These are phyloP conservation scores for Drosophila acutilabella DNA, from an alignment of 2,888 invertebrate genomes.

Conservation along the genomic window DNA sequence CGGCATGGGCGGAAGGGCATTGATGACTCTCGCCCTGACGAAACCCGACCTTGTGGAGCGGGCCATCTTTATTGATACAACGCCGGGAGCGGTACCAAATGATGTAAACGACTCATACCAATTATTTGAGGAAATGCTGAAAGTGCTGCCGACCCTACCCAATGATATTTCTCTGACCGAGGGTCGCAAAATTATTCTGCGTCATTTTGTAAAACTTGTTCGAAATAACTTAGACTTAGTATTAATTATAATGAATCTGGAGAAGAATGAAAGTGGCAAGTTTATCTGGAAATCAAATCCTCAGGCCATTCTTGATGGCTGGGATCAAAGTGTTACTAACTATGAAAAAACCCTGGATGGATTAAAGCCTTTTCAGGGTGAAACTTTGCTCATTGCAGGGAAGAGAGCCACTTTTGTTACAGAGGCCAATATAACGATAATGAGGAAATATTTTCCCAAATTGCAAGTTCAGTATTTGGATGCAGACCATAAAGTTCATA, in stretches of 20 bases:
- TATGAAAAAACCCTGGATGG: conserved; percentile 32
- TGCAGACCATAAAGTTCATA: too few species aligned
- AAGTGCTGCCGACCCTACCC: conserved; percentile 25
- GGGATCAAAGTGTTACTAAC: conserved; percentile 25
- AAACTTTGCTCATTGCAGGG: conserved; percentile 42
- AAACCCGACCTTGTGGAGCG: conserved; percentile 48
- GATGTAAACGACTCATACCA: background rate
- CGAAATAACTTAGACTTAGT: conserved; percentile 5
- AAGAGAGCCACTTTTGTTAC: conserved; percentile 20
- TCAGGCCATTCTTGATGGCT: conserved; percentile 35
- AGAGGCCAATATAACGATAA: too few species aligned
- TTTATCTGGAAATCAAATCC: conserved; percentile 46
- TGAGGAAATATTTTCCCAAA: too few species aligned
- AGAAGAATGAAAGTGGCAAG: conserved; percentile 8
- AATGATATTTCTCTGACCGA: conserved; percentile 2
- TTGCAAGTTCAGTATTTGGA: too few species aligned
- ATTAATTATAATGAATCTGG: conserved; percentile 22
- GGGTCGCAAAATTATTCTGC: conserved; percentile 27
- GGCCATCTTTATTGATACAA: too few species aligned
- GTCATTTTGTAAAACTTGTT: conserved; percentile 1
- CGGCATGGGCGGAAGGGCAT: conserved; percentile 44
- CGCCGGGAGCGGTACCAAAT: conserved; percentile 32
- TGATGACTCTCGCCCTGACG: conserved; percentile 52
- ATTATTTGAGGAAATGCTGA: conserved; percentile 37
- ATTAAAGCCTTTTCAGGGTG: conserved; percentile 35